These are phyloP conservation scores for Brachyalestes nurse DNA, from an alignment of 2,797 vertebrate genomes.

Conservation along the genomic window DNA sequence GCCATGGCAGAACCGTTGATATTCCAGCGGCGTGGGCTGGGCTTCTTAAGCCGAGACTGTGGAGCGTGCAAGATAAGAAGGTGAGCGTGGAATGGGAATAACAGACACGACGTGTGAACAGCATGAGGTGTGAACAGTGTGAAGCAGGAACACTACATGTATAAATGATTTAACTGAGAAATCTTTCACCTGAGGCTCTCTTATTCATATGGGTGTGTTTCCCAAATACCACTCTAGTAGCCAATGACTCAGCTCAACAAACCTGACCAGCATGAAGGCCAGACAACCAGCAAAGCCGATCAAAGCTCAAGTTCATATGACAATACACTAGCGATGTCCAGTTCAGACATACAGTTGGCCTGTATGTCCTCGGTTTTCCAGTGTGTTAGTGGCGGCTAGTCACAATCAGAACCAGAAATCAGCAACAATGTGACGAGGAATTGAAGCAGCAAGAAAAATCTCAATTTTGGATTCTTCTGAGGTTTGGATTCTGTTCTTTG, in stretches of 20 bases:
- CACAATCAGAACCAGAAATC: conserved; percentile 57
- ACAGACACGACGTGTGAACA: conserved; percentile 12
- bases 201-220: not conserved
- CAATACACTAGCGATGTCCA: conserved; percentile 29
- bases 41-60: conserved; percentile 80
- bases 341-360: conserved; percentile 31
- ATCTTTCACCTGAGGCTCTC: not conserved
- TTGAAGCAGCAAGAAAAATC: conserved; percentile 17
- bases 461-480: conserved; percentile 32
- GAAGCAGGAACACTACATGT: conserved; percentile 5
- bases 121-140: not conserved
- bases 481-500: not conserved
- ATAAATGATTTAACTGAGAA: conserved; percentile 5
- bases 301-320: conserved; percentile 30
- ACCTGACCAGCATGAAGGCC: conserved; percentile 3
- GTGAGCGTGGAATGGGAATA: conserved; percentile 59
- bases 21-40: conserved; percentile 74
- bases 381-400: conserved; percentile 67
- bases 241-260: conserved; percentile 27
- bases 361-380: conserved; percentile 32
- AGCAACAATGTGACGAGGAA: conserved; percentile 74
- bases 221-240: conserved; percentile 2
- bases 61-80: conserved; percentile 67
- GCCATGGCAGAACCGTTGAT: conserved; percentile 74
- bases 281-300: conserved; percentile 40